Evolutionary conservation across 2,113 vertebrate species (phyloP).

Genomic region (Coryphaenoides rupestris): DNA sequence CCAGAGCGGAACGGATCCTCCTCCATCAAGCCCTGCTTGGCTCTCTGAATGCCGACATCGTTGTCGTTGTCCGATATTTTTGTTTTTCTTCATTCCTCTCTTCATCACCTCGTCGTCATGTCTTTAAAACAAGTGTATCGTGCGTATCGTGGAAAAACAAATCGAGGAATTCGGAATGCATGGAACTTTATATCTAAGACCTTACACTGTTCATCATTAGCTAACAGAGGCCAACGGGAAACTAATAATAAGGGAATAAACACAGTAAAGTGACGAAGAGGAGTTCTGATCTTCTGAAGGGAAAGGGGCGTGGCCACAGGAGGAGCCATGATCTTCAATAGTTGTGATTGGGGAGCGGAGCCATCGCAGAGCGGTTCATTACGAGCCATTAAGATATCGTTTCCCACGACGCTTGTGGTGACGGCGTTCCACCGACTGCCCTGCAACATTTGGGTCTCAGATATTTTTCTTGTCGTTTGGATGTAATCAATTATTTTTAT

Average conservation of each 20-base stretch:
- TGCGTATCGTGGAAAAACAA: constrained; percentile 10
- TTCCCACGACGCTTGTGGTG: constrained; percentile 68
- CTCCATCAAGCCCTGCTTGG: constrained; percentile 48
- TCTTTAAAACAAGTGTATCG: constrained; percentile 62
- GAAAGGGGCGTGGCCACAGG: constrained; percentile 35
- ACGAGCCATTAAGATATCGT: constrained; percentile 79
- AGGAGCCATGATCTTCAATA: constrained; percentile 20
- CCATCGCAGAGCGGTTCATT: constrained; percentile 46
- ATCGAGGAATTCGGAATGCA: constrained; percentile 58
- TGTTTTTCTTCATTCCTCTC: constrained; percentile 16
- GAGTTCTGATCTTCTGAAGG: constrained; percentile 20
- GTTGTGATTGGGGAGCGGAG: constrained; percentile 31
- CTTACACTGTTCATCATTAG: constrained; percentile 91
- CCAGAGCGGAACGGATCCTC: constrained; percentile 67
- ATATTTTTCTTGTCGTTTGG: constrained; percentile 26
- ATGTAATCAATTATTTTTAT: constrained; percentile 20
- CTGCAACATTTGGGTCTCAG: constrained; percentile 49
- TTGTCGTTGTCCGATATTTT: constrained; percentile 41
- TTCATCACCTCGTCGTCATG: constrained; percentile 49
- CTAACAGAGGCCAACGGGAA: constrained; percentile 87
- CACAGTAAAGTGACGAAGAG: constrained; percentile 1
- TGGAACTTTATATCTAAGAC: constrained; percentile 85
- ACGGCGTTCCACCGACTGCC: constrained; percentile 35
- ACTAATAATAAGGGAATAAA: constrained; percentile 22
- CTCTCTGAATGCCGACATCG: constrained; percentile 62